A percentile compares a stretch with the other conserved stretches of the same genome.
phyloP scores from a whole-genome alignment of 2,113 vertebrate genomes.

The Rhinoderma darwinii region DNA sequence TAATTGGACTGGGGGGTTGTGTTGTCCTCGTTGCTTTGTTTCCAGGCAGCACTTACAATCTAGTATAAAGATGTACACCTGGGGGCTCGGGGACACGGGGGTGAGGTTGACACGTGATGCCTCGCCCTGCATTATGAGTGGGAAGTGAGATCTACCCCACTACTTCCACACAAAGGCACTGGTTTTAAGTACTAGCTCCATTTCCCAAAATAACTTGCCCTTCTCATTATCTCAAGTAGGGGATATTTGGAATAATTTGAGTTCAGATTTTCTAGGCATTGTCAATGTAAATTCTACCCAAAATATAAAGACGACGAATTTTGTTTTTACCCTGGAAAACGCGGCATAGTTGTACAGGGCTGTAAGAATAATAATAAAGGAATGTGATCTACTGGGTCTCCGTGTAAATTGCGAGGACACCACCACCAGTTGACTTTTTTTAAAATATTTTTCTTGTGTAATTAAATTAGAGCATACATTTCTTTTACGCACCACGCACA shows the following conservation, averaged over 20 bases:
- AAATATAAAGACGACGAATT: too few relatives aligned
- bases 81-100: background rate
- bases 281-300: too few relatives aligned
- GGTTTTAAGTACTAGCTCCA: background rate
- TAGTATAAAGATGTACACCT: background rate
- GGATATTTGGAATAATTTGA: too few relatives aligned
- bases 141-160: background rate
- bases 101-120: background rate
- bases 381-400: too few relatives aligned
- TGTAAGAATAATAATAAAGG: too few relatives aligned
- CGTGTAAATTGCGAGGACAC: too few relatives aligned
- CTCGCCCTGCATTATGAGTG: background rate
- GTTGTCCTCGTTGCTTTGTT: background rate
- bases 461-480: too few relatives aligned
- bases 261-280: background rate
- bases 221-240: background rate
- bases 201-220: background rate
- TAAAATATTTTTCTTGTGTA: too few relatives aligned
- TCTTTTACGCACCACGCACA: too few relatives aligned
- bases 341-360: too few relatives aligned
- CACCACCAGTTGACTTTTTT: too few relatives aligned
- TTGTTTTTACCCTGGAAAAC: too few relatives aligned
- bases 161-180: background rate
- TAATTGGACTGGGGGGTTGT: background rate
- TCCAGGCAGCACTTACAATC: background rate